Evolutionary conservation across 1,140 invertebrate genomes (phyloP).

Genomic region (Atta cephalotes): DNA sequence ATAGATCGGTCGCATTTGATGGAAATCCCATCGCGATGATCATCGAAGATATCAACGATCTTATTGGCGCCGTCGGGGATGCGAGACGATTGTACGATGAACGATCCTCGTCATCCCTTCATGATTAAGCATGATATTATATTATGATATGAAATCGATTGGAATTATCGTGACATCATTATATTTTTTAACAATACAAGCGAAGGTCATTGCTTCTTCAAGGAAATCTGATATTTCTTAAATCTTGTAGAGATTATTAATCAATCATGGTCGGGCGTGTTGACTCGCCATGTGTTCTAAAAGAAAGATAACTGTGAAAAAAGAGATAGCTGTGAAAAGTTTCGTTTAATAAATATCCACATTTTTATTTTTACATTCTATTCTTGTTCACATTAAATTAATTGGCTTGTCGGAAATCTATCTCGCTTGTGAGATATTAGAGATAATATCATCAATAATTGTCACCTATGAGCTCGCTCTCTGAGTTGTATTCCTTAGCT

Average conservation of each 20-base stretch:
- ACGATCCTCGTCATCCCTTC: neutral
- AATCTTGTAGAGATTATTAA: neutral
- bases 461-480: neutral
- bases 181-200: neutral
- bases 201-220: neutral
- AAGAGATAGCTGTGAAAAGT: slow-evolving; percentile 14
- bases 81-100: neutral
- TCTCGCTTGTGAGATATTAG: neutral
- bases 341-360: slow-evolving; percentile 23
- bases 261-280: neutral
- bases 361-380: slow-evolving; percentile 37
- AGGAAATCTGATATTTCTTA: neutral
- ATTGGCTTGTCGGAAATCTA: neutral
- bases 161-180: neutral
- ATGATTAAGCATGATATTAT: neutral
- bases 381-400: neutral
- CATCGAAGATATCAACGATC: neutral
- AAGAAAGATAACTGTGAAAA: slow-evolving; percentile 12
- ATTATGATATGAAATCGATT: neutral
- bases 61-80: slow-evolving; percentile 6
- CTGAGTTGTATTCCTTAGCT: neutral
- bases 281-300: neutral
- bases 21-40: slow-evolving; percentile 72
- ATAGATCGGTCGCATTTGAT: slow-evolving; percentile 67
- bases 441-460: neutral